Conservation (phyloP, 2,888 invertebrate genomes). For the Polyommatus iphigenia region DNA sequence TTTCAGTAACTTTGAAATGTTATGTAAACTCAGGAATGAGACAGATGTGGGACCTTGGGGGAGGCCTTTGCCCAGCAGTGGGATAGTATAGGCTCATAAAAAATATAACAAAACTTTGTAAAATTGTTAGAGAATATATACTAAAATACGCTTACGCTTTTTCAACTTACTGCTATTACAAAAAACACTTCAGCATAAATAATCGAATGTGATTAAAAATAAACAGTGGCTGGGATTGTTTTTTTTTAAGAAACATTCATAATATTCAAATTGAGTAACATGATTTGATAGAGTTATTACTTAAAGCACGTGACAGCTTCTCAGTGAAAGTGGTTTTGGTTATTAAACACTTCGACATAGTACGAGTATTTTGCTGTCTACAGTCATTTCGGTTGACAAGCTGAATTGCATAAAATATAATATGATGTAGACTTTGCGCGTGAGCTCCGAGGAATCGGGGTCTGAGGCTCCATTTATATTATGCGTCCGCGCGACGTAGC, state of each 20-base stretch:
- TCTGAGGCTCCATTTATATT: too few relatives aligned
- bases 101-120: too few relatives aligned
- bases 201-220: too few relatives aligned
- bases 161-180: background rate
- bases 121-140: too few relatives aligned
- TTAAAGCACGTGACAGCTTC: constrained; percentile 2
- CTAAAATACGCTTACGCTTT: too few relatives aligned
- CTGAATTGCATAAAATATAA: background rate
- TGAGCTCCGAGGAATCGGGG: too few relatives aligned
- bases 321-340: constrained; percentile 20
- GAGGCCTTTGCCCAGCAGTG: too few relatives aligned
- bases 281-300: background rate
- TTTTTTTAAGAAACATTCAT: background rate
- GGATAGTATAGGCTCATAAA: too few relatives aligned
- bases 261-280: background rate
- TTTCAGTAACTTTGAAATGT: background rate
- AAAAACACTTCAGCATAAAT: background rate
- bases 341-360: constrained; percentile 9
- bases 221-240: background rate
- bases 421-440: too few relatives aligned
- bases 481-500: too few relatives aligned
- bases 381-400: background rate
- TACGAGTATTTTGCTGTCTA: background rate
- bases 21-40: background rate
- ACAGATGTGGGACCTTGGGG: too few relatives aligned